Evolutionary conservation across 2,888 invertebrate genomes (phyloP).

Genomic region (Phymatocera aterrima): DNA sequence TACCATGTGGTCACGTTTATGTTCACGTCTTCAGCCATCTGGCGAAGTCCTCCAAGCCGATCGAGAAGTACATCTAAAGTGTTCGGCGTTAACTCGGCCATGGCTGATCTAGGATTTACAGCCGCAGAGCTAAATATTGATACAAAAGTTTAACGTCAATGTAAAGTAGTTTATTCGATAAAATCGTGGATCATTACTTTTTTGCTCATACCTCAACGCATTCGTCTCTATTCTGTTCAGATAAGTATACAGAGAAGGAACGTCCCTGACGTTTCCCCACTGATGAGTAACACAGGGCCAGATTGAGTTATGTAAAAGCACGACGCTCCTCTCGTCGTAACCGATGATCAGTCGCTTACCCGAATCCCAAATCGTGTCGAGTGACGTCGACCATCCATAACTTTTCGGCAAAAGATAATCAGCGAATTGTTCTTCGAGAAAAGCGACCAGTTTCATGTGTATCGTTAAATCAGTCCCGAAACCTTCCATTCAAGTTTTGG

Average conservation of each 20-base stretch:
- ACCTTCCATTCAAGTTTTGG: slow-evolving; percentile 63
- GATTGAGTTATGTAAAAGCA: slow-evolving; percentile 65
- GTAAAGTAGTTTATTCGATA: no score
- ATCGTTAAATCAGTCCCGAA: slow-evolving; percentile 67
- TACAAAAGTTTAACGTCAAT: no score
- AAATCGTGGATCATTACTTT: no score
- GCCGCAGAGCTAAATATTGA: slow-evolving; percentile 44
- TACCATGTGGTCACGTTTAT: slow-evolving; percentile 84
- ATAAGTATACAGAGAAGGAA: slow-evolving; percentile 76
- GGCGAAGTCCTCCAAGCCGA: slow-evolving; percentile 79
- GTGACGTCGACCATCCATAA: slow-evolving; percentile 74
- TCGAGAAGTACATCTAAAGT: slow-evolving; percentile 80
- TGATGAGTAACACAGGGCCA: slow-evolving; percentile 80
- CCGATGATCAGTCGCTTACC: slow-evolving; percentile 76
- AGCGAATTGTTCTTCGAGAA: slow-evolving; percentile 69
- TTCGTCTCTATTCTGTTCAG: slow-evolving; percentile 67
- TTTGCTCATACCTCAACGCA: slow-evolving; percentile 48
- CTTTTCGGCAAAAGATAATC: slow-evolving; percentile 69
- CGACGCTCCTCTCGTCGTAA: slow-evolving; percentile 74
- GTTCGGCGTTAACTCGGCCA: slow-evolving; percentile 86
- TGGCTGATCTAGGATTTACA: slow-evolving; percentile 77
- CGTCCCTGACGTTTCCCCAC: slow-evolving; percentile 82
- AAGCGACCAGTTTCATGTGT: slow-evolving; percentile 71
- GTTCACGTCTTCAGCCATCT: slow-evolving; percentile 83
- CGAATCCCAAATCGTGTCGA: slow-evolving; percentile 76